phyloP scores from a whole-genome alignment of 2,113 vertebrate genomes.

The Pungitius pungitius region DNA sequence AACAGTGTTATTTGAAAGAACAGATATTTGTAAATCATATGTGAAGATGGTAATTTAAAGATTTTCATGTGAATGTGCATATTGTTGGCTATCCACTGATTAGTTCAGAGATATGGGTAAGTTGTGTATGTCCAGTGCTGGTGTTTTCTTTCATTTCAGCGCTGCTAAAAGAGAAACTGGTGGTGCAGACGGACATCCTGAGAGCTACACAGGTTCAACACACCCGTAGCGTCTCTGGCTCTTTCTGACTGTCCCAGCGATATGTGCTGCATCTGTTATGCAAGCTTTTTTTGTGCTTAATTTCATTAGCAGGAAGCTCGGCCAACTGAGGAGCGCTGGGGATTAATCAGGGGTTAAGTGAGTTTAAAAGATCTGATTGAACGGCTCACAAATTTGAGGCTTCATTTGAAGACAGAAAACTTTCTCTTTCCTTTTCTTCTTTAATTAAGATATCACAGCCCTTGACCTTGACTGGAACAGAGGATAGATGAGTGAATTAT shows the following conservation, averaged over 20 bases:
- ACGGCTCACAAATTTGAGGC: conserved; percentile 60
- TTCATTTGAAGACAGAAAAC: conserved; percentile 70
- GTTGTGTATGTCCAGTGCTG: background rate
- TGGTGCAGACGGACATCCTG: background rate
- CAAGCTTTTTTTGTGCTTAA: conserved; percentile 54
- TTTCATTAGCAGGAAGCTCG: conserved; percentile 68
- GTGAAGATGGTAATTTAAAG: no score
- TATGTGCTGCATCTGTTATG: conserved; percentile 49
- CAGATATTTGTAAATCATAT: no score
- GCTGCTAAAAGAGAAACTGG: background rate
- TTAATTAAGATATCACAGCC: conserved; percentile 72
- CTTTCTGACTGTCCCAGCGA: background rate
- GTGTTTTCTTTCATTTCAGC: background rate
- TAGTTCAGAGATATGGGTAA: no score
- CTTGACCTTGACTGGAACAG: conserved; percentile 68
- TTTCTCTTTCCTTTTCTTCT: conserved; percentile 54
- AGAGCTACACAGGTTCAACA: background rate
- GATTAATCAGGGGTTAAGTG: conserved; percentile 76
- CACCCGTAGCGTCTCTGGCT: background rate
- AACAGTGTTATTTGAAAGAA: background rate
- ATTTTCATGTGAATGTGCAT: no score
- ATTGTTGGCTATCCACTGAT: no score
- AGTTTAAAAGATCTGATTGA: conserved; percentile 78
- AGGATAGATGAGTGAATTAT: conserved; percentile 70
- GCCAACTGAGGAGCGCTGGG: conserved; percentile 51